Evolutionary conservation across 2,888 invertebrate species (phyloP).

Genomic region (Philhelius pedissequus): DNA sequence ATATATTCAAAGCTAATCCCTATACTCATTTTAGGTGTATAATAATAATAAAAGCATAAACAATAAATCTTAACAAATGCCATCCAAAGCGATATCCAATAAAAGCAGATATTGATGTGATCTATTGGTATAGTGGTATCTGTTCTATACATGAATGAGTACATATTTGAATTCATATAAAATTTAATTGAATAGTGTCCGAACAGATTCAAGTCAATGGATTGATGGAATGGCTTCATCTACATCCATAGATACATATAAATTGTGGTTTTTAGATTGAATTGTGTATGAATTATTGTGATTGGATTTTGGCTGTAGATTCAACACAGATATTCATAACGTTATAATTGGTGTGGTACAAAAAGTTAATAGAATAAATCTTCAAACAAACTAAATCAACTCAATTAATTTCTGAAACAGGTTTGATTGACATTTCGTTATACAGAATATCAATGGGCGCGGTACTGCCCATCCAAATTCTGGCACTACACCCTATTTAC

Average conservation of each 20-base stretch:
- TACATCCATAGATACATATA: too few species aligned
- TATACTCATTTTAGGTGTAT: too few species aligned
- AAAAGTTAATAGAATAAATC: neutral
- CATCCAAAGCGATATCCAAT: slow-evolving; percentile 10
- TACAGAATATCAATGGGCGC: too few species aligned
- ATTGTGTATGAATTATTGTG: neutral
- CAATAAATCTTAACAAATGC: slow-evolving; percentile 28
- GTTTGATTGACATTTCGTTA: neutral
- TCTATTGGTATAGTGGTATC: too few species aligned
- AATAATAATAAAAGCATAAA: neutral
- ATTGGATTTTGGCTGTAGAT: neutral
- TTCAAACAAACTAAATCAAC: neutral
- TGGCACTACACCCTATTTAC: too few species aligned
- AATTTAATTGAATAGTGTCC: neutral
- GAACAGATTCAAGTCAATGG: neutral
- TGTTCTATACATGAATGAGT: neutral
- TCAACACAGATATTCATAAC: neutral
- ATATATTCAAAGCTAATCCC: neutral
- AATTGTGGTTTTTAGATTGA: neutral
- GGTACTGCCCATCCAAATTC: too few species aligned
- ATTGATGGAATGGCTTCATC: neutral
- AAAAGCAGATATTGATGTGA: slow-evolving; percentile 5
- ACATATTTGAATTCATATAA: neutral
- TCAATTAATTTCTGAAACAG: slow-evolving; percentile 4
- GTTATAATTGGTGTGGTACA: neutral